Evolutionary conservation across 2,113 vertebrate genomes (phyloP), one percentile per base, ranked within the genome.

Genomic region (Tachysurus vachellii): DNA sequence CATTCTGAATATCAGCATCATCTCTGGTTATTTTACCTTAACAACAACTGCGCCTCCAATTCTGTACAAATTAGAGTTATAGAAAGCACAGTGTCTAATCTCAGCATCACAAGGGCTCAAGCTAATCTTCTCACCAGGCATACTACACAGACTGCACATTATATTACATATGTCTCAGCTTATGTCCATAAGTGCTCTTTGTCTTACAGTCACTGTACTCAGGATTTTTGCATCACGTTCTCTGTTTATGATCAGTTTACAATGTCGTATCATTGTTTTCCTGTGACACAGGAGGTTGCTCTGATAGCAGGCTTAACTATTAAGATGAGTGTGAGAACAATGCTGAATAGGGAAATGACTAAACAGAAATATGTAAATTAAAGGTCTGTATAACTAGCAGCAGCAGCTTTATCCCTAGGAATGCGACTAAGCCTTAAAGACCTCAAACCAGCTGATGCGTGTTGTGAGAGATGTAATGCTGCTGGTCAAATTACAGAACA

Each of bases 321-420:
- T 85, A 56, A 5, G 87, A 84, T 83, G 54, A 70, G 28, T 0
- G 7, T 82, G n/a, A 85, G n/a, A 31, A 53, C 50, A 61, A 9
- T 10, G 61, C 12, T 42, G 9, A 50, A 54, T 64, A 82, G 81
- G 84, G 82, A 92, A 90, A 91, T 91, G 85, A 92, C 88, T 91
- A 80, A 91, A 89, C 89, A 86, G 85, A 85, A 88, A 87, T 88
- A 89, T 84, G 86, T 17, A 89, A 92, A 90, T 73, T 54, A 89
- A 81, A 88, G 88, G 89, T 88, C 42, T 68, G 26, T 87, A 61
- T 66, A 86, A 86, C 87, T 88, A 93, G 86, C 42, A 1, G 54
- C 53, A 80, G 86, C 94, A 80, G 86, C 94, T 93, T 95, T 94
- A 95, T 86, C 89, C 85, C 73, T 75, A 93, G 93, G 93, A 94